Conservation (phyloP, 2,888 invertebrate genomes). For the Pseudococcus jackbeardsleyi region DNA sequence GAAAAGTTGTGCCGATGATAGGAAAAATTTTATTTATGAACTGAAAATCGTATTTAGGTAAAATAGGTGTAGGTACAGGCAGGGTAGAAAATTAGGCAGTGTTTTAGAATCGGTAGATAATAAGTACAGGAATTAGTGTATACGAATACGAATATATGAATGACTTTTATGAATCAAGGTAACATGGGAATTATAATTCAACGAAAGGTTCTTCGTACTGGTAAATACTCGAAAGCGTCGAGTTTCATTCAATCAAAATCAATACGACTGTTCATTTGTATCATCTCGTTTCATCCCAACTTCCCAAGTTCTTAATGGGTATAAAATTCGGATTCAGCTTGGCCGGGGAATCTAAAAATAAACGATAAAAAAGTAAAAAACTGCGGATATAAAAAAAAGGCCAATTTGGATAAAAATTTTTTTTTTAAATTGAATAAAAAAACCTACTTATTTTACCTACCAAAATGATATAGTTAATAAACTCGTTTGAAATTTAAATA, state of each 20-base stretch:
- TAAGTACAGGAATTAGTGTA: not conserved
- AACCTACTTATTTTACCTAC: not conserved
- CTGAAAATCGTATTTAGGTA: not conserved
- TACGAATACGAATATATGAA: not conserved
- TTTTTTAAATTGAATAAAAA: not conserved
- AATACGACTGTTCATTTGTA: not conserved
- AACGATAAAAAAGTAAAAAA: not conserved
- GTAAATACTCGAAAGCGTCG: constrained; percentile 15
- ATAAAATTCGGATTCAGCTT: not conserved
- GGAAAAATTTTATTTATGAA: not conserved
- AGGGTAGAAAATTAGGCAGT: not conserved
- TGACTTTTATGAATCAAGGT: constrained; percentile 32
- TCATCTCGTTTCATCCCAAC: not conserved
- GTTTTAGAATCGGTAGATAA: not conserved
- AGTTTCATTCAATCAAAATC: not conserved
- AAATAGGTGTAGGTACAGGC: no score
- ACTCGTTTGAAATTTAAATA: constrained; percentile 8
- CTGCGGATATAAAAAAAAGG: not conserved
- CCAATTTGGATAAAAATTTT: not conserved
- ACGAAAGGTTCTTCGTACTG: not conserved
- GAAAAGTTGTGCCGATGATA: no score
- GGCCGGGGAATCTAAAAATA: not conserved
- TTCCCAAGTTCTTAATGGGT: not conserved
- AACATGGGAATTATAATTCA: not conserved
- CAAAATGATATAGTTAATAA: not conserved